phyloP scores from a whole-genome alignment of 2,797 vertebrate genomes.

The Buceros bicornis region DNA sequence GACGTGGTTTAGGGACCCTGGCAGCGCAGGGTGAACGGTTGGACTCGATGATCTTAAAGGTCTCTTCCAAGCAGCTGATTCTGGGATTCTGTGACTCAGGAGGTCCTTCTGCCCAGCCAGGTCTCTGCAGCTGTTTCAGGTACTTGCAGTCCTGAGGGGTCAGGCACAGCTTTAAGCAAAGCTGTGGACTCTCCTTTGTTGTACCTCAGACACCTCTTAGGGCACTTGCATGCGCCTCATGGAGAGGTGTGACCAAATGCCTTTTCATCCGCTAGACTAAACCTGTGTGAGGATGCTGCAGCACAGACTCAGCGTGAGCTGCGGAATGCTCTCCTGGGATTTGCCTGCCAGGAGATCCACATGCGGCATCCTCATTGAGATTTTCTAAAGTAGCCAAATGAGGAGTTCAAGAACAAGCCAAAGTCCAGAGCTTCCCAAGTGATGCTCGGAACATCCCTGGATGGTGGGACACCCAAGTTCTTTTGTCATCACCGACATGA shows the following conservation, averaged over 20 bases:
- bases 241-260: background rate
- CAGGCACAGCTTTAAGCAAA: background rate
- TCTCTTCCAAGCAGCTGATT: too few species aligned
- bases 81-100: background rate
- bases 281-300: background rate
- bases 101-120: background rate
- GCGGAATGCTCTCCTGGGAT: background rate
- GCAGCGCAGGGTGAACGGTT: too few species aligned
- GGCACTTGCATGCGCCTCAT: background rate
- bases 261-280: background rate
- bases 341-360: background rate
- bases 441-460: background rate
- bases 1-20: too few species aligned
- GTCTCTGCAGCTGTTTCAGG: background rate
- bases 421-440: background rate
- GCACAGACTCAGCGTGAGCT: background rate
- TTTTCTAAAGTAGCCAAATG: background rate
- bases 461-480: background rate
- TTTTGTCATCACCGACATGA: background rate
- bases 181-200: background rate
- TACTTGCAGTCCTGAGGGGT: too few species aligned
- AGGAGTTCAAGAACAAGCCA: background rate
- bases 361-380: background rate
- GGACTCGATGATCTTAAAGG: too few species aligned
- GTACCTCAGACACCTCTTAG: background rate